Evolutionary conservation across 2,113 vertebrate genomes (phyloP), one percentile per base, ranked within the genome.

Genomic region (Platichthys flesus): DNA sequence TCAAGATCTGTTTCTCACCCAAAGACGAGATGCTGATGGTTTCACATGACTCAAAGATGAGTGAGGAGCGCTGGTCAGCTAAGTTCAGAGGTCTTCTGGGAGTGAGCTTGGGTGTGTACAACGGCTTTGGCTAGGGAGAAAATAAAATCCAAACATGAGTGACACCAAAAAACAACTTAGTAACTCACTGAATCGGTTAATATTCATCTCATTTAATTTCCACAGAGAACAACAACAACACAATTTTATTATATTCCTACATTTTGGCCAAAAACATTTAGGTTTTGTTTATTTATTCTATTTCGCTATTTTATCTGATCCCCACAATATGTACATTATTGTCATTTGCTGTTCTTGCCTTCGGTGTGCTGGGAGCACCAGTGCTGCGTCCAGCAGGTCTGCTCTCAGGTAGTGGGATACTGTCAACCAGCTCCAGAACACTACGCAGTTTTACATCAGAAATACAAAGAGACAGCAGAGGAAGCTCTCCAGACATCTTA

Each of bases 371-470:
- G 56, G 92, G 83, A 23, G 72, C 8, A 77, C 69, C 45, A 9
- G 90, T 68, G 74, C 61, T 70, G 64, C 84, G 86, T 5, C 91
- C 55, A 51, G 92, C 81, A 81, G 94, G 77, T 62, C 51, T 82
- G 80, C 92, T 94, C 93, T 95, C 87, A 51, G 97, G 96, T 70
- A 95, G 94, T 1, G 98, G 97, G 92, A 99, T 99, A 72, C 97
- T 98, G 9, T 97, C 95, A 61, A 98, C 82, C 81, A 99, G 88
- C 78, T 95, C 93, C 87, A 99, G 89, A 70, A 98, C 94, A 40
- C 93, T 95, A 71, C 90, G 95, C 10, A 99, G 85, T 90, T 97
- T 98, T 79, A 95, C 91, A 81, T 99, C 98, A 28, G 98, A 98
- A 80, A 99, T 95, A 77, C 94, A 93, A 64, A 99, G 67, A 71